phyloP scores from a whole-genome alignment of 2,113 vertebrate genomes.

The Pholis gunnellus region DNA sequence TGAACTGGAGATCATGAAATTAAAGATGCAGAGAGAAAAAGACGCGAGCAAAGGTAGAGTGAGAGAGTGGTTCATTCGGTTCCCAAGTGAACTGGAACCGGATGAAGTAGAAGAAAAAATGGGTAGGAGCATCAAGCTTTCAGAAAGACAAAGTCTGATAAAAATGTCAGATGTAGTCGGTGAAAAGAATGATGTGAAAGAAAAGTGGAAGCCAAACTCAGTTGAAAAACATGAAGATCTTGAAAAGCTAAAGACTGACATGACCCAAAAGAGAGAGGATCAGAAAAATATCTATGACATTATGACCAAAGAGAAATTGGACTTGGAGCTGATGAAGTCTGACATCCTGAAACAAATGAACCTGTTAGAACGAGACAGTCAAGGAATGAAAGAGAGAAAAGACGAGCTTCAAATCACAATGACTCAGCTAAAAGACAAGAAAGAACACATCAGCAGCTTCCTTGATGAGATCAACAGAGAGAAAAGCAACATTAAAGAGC shows the following conservation, averaged over 20 bases:
- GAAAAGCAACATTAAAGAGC: background rate
- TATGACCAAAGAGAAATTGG: slow-evolving; percentile 5
- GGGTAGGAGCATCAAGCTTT: background rate
- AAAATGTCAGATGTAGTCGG: background rate
- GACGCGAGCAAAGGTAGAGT: background rate
- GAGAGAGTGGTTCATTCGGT: background rate
- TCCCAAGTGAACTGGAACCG: background rate
- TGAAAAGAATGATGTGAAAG: background rate
- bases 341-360: slow-evolving; percentile 13
- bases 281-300: no score
- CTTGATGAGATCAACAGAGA: slow-evolving; percentile 9
- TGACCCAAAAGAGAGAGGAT: background rate
- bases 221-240: background rate
- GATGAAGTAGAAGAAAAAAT: background rate
- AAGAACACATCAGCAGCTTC: background rate
- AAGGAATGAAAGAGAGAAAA: background rate
- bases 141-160: background rate
- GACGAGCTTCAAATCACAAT: background rate
- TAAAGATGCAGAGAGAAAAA: slow-evolving; percentile 36
- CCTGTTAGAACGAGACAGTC: background rate
- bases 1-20: slow-evolving; percentile 45
- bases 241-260: background rate
- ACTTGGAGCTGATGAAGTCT: slow-evolving; percentile 12
- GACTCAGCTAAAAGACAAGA: background rate
- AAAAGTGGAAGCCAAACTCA: background rate